phyloP scores from a whole-genome alignment of 2,888 invertebrate species.

The Ornithoptera priamus region DNA sequence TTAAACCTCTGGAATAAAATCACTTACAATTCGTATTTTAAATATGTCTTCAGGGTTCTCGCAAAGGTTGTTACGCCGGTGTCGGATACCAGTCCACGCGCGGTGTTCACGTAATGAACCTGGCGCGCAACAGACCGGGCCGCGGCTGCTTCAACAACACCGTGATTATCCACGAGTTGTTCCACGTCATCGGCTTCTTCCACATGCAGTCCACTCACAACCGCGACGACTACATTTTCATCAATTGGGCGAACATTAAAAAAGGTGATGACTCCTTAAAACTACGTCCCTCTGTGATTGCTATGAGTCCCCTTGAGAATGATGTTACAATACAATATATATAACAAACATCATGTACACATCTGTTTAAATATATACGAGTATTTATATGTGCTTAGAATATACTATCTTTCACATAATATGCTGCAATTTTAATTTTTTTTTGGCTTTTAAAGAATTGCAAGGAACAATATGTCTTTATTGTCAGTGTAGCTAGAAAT shows the following conservation, averaged over 20 bases:
- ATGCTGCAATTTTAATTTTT: too few species aligned
- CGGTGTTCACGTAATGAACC: conserved; percentile 73
- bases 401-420: too few species aligned
- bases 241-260: conserved; percentile 83
- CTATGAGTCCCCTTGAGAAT: too few species aligned
- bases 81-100: conserved; percentile 62
- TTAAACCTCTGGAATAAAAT: too few species aligned
- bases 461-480: too few species aligned
- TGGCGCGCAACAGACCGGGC: conserved; percentile 64
- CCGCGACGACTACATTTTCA: conserved; percentile 80
- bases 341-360: too few species aligned
- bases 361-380: too few species aligned
- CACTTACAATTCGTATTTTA: too few species aligned
- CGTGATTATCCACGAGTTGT: conserved; percentile 88
- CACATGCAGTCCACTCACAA: conserved; percentile 72
- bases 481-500: too few species aligned
- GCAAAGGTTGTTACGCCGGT: conserved; percentile 62
- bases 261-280: conserved; percentile 60
- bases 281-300: not conserved
- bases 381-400: too few species aligned
- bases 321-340: too few species aligned
- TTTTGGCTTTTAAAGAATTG: too few species aligned
- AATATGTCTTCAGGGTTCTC: not conserved
- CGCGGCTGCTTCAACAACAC: conserved; percentile 81
- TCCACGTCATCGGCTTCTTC: conserved; percentile 70